A percentile compares a stretch with the other conserved stretches of the same genome.
These are phyloP conservation scores for Anomalospiza imberbis DNA, from an alignment of 2,797 vertebrate genomes.

Conservation along the genomic window DNA sequence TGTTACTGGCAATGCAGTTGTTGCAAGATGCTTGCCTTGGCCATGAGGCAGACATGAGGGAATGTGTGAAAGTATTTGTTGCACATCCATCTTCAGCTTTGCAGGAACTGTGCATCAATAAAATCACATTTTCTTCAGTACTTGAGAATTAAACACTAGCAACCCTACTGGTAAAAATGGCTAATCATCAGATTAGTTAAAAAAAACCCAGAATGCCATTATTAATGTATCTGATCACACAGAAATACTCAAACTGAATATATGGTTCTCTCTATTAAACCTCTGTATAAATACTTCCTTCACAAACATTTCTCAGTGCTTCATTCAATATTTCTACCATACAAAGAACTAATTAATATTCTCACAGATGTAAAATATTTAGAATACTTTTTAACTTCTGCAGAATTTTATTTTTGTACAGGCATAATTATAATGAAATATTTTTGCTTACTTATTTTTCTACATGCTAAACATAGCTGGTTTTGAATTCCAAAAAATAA, in stretches of 20 bases:
- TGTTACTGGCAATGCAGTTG: background rate
- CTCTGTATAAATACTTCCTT: background rate
- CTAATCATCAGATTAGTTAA: background rate
- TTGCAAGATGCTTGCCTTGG: background rate
- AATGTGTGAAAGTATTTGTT: background rate
- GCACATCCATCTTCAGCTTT: background rate
- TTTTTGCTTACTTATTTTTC: conserved; percentile 21
- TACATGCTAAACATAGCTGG: background rate
- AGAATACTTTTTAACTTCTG: conserved; percentile 5
- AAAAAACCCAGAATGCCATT: background rate
- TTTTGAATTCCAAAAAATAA: conserved; percentile 15
- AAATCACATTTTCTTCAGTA: background rate
- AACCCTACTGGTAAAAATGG: background rate
- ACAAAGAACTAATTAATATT: background rate
- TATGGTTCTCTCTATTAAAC: background rate
- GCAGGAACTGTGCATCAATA: background rate
- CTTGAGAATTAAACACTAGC: background rate
- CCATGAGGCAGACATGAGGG: background rate
- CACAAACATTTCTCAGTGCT: background rate
- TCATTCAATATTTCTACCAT: background rate
- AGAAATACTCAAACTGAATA: background rate
- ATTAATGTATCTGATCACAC: background rate
- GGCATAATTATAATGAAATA: background rate
- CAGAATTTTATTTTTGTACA: background rate
- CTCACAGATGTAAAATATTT: background rate